Conservation (phyloP, 2,113 vertebrate species). For the Pluvianellus socialis region DNA sequence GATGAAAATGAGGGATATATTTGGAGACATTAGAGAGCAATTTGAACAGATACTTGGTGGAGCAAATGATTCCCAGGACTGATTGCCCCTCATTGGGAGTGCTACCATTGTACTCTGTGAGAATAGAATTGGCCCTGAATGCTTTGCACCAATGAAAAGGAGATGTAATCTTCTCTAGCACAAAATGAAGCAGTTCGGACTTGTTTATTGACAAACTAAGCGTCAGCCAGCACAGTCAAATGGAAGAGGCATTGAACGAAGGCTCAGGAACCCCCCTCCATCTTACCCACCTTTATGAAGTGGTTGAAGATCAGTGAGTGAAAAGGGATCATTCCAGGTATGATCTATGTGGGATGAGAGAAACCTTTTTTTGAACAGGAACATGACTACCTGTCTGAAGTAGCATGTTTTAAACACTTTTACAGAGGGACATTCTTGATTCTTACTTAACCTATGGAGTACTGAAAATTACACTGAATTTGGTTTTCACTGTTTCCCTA, state of each 20-base stretch:
- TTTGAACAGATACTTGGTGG: background rate
- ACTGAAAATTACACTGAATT: background rate
- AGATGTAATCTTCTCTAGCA: slow-evolving; percentile 7
- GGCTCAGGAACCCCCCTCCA: background rate
- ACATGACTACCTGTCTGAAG: background rate
- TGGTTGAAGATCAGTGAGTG: background rate
- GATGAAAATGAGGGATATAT: background rate
- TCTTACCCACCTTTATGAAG: background rate
- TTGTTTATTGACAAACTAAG: background rate
- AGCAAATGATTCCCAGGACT: background rate
- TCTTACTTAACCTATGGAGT: background rate
- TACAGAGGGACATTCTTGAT: background rate
- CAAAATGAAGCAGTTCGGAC: background rate
- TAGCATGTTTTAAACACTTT: background rate
- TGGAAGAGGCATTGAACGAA: background rate
- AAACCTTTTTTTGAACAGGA: background rate
- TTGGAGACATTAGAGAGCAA: slow-evolving; percentile 33
- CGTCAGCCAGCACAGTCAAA: background rate
- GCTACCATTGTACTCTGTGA: background rate
- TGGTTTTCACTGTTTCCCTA: background rate
- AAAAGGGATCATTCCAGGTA: background rate
- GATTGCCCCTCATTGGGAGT: background rate
- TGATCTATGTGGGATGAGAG: background rate
- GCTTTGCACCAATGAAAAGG: background rate
- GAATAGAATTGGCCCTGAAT: background rate